A percentile compares a stretch with the other conserved stretches of the same genome.
These are phyloP conservation scores for Pipa parva DNA, from an alignment of 2,113 vertebrate species.

Conservation along the genomic window DNA sequence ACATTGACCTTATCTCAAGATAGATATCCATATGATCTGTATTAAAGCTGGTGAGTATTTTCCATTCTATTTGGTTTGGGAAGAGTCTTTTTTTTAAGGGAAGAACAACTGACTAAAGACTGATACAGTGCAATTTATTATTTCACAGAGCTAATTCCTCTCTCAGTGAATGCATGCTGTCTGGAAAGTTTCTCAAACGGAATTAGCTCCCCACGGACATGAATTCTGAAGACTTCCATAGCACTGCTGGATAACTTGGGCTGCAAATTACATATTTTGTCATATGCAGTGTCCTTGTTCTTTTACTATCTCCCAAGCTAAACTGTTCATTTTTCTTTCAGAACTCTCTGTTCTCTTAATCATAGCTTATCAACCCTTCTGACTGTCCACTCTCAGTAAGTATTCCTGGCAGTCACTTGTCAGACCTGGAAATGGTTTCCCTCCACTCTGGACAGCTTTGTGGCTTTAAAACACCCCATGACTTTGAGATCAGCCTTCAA, in stretches of 20 bases:
- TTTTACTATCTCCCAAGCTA: conserved; percentile 5
- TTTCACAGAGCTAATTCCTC: background rate
- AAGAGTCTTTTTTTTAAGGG: too few species aligned
- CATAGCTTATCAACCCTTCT: conserved; percentile 16
- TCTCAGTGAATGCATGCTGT: conserved; percentile 3
- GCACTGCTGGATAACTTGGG: background rate
- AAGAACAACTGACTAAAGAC: background rate
- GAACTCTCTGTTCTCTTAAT: conserved; percentile 27
- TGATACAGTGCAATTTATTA: conserved; percentile 12
- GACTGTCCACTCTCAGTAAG: background rate
- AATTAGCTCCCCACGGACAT: conserved; percentile 21
- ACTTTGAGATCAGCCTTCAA: conserved; percentile 3
- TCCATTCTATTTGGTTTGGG: too few species aligned
- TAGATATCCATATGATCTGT: too few species aligned
- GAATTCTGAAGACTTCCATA: conserved; percentile 23
- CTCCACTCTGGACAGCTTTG: conserved; percentile 8
- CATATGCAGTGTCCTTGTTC: conserved; percentile 28
- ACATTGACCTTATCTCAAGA: too few species aligned
- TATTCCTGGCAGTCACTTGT: background rate
- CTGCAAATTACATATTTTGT: conserved; percentile 18
- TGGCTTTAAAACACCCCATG: background rate
- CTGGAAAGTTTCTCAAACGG: conserved; percentile 5
- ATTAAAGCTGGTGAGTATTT: too few species aligned
- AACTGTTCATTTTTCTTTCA: conserved; percentile 1
- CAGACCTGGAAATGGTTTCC: conserved; percentile 14